Conservation (phyloP, 1,140 invertebrate species). For the Aleiodes sp. region DNA sequence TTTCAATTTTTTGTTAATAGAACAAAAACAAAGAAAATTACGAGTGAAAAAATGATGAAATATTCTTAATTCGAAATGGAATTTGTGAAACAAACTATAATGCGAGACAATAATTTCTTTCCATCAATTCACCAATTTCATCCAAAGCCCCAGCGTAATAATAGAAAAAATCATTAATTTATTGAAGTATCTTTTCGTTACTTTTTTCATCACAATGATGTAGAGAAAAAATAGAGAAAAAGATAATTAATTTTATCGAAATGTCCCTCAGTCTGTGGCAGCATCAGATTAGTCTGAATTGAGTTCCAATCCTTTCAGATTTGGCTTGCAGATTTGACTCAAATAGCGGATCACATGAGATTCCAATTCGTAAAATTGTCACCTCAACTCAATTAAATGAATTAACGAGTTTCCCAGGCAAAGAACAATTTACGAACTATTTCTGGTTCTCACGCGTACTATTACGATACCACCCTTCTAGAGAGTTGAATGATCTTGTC, state of each 20-base stretch:
- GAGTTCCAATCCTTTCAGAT: constrained; percentile 52
- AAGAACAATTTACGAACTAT: constrained; percentile 53
- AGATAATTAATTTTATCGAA: not conserved
- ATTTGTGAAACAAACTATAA: too few relatives aligned
- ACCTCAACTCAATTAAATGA: constrained; percentile 53
- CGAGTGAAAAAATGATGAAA: too few relatives aligned
- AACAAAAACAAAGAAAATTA: too few relatives aligned
- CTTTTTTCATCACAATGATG: not conserved
- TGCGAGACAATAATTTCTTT: too few relatives aligned
- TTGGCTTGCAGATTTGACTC: constrained; percentile 63
- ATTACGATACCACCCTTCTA: constrained; percentile 59
- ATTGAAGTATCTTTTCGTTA: not conserved
- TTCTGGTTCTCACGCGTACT: constrained; percentile 63
- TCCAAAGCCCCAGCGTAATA: too few relatives aligned
- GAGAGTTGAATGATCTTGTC: constrained; percentile 58
- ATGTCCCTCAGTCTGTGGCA: constrained; percentile 58
- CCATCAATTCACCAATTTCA: too few relatives aligned
- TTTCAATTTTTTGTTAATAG: not conserved
- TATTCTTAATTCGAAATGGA: too few relatives aligned
- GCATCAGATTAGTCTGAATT: constrained; percentile 66
- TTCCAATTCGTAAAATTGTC: constrained; percentile 56
- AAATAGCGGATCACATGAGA: constrained; percentile 60
- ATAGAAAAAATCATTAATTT: not conserved
- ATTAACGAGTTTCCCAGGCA: constrained; percentile 53
- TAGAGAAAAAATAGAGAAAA: not conserved